Evolutionary conservation across 2,797 vertebrate species (phyloP).

Genomic region (Sebastes steindachneri): DNA sequence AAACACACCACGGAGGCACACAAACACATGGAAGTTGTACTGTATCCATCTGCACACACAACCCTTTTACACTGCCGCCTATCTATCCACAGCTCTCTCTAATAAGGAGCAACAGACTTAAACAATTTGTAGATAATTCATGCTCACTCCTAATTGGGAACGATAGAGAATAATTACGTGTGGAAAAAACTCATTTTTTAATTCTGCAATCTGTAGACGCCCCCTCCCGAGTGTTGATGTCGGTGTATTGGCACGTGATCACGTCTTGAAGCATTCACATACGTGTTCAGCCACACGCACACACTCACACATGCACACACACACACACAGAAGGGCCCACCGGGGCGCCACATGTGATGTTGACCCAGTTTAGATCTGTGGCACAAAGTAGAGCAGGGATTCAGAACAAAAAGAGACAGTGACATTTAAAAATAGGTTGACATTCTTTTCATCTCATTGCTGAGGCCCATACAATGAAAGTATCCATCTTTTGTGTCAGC

Average conservation of each 20-base stretch:
- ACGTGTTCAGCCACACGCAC: slow-evolving; percentile 32
- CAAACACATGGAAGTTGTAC: not conserved
- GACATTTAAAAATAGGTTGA: slow-evolving; percentile 85
- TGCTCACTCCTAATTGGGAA: slow-evolving; percentile 39
- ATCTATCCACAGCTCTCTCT: slow-evolving; percentile 4
- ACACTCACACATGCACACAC: slow-evolving; percentile 50
- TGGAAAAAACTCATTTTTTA: slow-evolving; percentile 9
- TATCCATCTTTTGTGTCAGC: slow-evolving; percentile 72
- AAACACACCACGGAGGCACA: slow-evolving; percentile 7
- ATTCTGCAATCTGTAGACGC: slow-evolving; percentile 26
- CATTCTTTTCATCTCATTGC: slow-evolving; percentile 81
- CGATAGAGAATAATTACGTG: slow-evolving; percentile 54
- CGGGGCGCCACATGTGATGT: slow-evolving; percentile 79
- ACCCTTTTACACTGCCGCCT: slow-evolving; percentile 6
- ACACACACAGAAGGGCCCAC: slow-evolving; percentile 67
- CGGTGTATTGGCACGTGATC: slow-evolving; percentile 23
- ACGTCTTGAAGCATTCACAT: slow-evolving; percentile 34
- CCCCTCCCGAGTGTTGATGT: slow-evolving; percentile 21
- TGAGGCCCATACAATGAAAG: slow-evolving; percentile 69
- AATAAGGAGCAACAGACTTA: slow-evolving; percentile 47
- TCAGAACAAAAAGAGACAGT: slow-evolving; percentile 81
- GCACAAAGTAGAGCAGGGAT: slow-evolving; percentile 84
- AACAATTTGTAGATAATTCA: slow-evolving; percentile 55
- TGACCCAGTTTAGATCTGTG: slow-evolving; percentile 84
- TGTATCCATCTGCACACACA: not conserved